Evolutionary conservation across 2,797 vertebrate genomes (phyloP).

Genomic region (Odontamblyopus lacepedii): DNA sequence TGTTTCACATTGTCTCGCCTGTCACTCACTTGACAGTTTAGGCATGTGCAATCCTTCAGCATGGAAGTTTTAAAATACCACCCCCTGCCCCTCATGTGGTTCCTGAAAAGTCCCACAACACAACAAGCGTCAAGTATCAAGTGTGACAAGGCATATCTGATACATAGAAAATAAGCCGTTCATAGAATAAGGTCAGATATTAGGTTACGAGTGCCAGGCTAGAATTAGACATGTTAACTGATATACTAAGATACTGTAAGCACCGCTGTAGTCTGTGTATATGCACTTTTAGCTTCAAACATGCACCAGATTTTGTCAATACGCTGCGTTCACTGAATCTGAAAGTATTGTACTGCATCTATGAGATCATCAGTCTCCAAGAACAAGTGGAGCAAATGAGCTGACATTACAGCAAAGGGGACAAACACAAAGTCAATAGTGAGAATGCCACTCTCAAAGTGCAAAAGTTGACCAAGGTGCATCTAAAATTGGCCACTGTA

Average conservation of each 20-base stretch:
- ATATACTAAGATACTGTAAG: constrained; percentile 48
- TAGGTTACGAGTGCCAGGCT: constrained; percentile 57
- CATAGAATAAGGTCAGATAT: constrained; percentile 59
- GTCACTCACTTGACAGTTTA: constrained; percentile 18
- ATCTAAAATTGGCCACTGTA: constrained; percentile 9
- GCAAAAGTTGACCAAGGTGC: constrained; percentile 9
- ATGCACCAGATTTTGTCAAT: constrained; percentile 9
- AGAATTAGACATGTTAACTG: constrained; percentile 65
- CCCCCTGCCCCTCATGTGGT: not conserved
- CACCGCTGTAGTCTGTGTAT: constrained; percentile 33
- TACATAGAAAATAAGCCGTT: constrained; percentile 21
- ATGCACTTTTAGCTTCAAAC: constrained; percentile 15
- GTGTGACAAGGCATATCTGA: constrained; percentile 3
- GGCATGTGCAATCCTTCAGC: constrained; percentile 7
- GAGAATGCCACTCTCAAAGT: constrained; percentile 28
- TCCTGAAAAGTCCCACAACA: constrained; percentile 19
- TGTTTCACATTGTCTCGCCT: constrained; percentile 22
- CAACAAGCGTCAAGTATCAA: constrained; percentile 7
- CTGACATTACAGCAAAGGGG: constrained; percentile 56
- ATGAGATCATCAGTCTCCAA: constrained; percentile 62
- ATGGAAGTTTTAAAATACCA: not conserved
- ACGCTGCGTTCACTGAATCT: constrained; percentile 47
- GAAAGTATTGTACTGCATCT: constrained; percentile 37
- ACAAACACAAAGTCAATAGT: constrained; percentile 41
- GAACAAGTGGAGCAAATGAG: constrained; percentile 23